These are phyloP conservation scores for Ceryle rudis DNA, from an alignment of 2,797 vertebrate species.

Conservation along the genomic window DNA sequence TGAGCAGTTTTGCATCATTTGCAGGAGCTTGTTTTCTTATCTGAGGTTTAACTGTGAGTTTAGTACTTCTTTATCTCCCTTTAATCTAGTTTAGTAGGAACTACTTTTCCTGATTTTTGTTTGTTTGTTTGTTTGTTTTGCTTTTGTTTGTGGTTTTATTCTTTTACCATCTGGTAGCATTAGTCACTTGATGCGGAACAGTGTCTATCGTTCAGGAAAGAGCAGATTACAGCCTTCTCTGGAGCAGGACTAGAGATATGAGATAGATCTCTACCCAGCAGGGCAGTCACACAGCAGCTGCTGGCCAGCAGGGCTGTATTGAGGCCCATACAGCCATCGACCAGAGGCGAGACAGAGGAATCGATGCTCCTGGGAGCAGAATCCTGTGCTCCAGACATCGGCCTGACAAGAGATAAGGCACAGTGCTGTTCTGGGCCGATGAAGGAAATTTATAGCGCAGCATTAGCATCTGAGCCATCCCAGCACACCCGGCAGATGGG, in stretches of 20 bases:
- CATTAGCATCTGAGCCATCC: rapidly evolving
- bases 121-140: no score
- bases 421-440: background rate
- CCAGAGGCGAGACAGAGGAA: background rate
- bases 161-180: background rate
- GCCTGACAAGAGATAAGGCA: background rate
- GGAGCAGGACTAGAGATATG: background rate
- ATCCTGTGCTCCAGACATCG: background rate
- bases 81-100: background rate
- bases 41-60: background rate
- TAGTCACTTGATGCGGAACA: rapidly evolving
- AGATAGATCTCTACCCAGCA: background rate
- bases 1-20: background rate
- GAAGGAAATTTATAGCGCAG: background rate
- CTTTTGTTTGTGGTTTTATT: background rate
- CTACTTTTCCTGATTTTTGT: background rate
- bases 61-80: background rate
- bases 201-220: background rate
- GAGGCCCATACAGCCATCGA: background rate
- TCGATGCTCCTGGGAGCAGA: rapidly evolving
- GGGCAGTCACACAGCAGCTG: background rate
- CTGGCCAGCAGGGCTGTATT: rapidly evolving
- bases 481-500: background rate
- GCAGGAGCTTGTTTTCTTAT: background rate
- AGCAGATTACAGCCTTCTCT: background rate